Percentiles rank a stretch among this genome's conserved stretches.
These are phyloP conservation scores for Virgularia gustaviana DNA, from an alignment of 92 coral and sea anemone species.

Conservation along the genomic window DNA sequence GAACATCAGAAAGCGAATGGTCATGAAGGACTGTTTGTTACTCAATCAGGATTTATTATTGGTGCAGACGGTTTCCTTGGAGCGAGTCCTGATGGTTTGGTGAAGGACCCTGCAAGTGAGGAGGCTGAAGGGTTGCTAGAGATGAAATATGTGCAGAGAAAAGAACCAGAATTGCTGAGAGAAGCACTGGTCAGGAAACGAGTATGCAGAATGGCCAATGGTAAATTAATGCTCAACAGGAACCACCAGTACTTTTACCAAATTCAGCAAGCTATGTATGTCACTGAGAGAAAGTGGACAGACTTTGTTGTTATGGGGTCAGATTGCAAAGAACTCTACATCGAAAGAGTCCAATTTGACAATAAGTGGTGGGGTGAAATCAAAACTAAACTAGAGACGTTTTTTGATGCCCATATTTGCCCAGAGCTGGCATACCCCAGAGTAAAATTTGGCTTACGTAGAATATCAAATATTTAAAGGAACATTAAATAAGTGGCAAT, in stretches of 20 bases:
- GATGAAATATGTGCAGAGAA: constrained; percentile 50
- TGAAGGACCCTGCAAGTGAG: constrained; percentile 21
- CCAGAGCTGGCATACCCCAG: constrained; percentile 46
- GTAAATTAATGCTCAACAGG: constrained; percentile 25
- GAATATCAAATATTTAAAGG: neutral
- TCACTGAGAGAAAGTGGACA: constrained; percentile 43
- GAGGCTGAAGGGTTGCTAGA: constrained; percentile 48
- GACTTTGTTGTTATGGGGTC: constrained; percentile 57
- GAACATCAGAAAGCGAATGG: constrained; percentile 19
- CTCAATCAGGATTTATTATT: constrained; percentile 56
- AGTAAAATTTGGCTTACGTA: constrained; percentile 34
- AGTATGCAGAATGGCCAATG: constrained; percentile 34
- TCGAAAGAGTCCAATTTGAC: constrained; percentile 40
- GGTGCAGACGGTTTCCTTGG: constrained; percentile 51
- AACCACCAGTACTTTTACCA: constrained; percentile 50
- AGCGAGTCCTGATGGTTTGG: constrained; percentile 58
- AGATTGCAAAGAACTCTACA: constrained; percentile 27
- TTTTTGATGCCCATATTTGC: constrained; percentile 24
- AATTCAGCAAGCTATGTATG: constrained; percentile 61
- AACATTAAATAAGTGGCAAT: neutral
- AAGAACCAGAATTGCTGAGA: constrained; percentile 38
- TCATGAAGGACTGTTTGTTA: constrained; percentile 31
- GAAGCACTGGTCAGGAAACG: constrained; percentile 52
- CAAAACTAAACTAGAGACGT: constrained; percentile 24
- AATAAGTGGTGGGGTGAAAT: constrained; percentile 19